Evolutionary conservation across 2,113 vertebrate species (phyloP).

Genomic region (Spheniscus mendiculus): DNA sequence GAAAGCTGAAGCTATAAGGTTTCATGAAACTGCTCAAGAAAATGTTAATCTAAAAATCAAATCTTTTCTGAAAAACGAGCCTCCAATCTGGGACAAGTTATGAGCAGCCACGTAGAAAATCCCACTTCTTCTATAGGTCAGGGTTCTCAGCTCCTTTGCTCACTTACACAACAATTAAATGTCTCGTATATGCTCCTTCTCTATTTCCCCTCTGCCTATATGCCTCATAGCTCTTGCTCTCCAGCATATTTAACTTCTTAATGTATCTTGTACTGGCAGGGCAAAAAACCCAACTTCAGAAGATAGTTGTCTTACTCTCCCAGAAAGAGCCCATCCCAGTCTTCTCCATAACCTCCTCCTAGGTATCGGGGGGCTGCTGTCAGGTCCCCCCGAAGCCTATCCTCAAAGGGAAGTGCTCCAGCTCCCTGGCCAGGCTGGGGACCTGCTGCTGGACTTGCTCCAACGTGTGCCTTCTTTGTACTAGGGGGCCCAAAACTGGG

Average conservation of each 20-base stretch:
- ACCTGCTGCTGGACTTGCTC: not conserved
- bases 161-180: not conserved
- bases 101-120: not conserved
- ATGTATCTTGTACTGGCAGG: not conserved
- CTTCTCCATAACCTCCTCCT: not conserved
- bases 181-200: not conserved
- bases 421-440: not conserved
- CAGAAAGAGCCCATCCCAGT: not conserved
- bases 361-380: not conserved
- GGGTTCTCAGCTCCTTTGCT: not conserved
- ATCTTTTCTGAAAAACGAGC: not conserved
- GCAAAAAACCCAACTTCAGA: accelerated
- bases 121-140: not conserved
- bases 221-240: not conserved
- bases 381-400: not conserved
- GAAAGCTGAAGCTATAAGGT: not conserved
- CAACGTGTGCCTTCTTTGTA: accelerated
- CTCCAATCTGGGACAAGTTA: not conserved
- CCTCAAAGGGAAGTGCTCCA: not conserved
- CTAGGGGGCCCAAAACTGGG: not conserved
- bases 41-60: not conserved
- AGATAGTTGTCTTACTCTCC: not conserved
- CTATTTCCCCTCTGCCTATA: not conserved
- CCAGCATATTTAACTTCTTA: not conserved
- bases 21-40: not conserved